Evolutionary conservation across 2,888 invertebrate species (phyloP), one percentile per base, ranked within the genome.

Genomic region (Tortricodes alternella): DNA sequence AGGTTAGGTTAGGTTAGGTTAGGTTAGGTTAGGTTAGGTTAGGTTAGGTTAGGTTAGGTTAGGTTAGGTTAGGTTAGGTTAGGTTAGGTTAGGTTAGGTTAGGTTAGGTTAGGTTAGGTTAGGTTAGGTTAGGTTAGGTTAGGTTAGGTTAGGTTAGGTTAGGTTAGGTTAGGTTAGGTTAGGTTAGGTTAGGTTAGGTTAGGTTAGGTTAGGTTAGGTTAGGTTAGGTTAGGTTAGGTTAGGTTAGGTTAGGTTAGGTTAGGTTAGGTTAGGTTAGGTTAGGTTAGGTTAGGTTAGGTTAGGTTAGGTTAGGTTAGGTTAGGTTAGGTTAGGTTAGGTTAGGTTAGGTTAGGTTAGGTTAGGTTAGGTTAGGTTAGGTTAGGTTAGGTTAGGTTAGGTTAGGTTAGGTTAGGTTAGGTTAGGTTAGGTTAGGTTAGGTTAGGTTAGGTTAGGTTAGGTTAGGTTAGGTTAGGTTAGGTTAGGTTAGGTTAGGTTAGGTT

Each of bases 191-290:
- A 34, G 34, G 34, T 34, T 34, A 13, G 11, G 34, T 34, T 34
- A 34, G 34, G 34, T 34, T 34, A 34, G 34, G 34, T 34, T 34
- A 34, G 34, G 34, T 34, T 34, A 34, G 34, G 34, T 34, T 34
- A 34, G 34, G 34, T 34, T 34, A 34, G 34, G 34, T 34, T 34
- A 34, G 34, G 34, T 34, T 34, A 34, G 34, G 34, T 34, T 34
- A 34, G 34, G 37, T 37, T 37, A 37, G 11, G 37, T 37, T 37
- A 15, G 37, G 11, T 37, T 37, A 6, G 11, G 37, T 37, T 37
- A 37, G 37, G 37, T 34, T 34, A 37, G 37, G 37, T 37, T 37
- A n/a, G 37, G 11, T 37, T 37, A n/a, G 37, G 37, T 37, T 37
- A n/a, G 11, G 9, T 27, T 27, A 27, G 9, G 8, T 27, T 27